Evolutionary conservation across 2,797 vertebrate species (phyloP), one percentile per base, ranked within the genome.

Genomic region (Labroides dimidiatus): DNA sequence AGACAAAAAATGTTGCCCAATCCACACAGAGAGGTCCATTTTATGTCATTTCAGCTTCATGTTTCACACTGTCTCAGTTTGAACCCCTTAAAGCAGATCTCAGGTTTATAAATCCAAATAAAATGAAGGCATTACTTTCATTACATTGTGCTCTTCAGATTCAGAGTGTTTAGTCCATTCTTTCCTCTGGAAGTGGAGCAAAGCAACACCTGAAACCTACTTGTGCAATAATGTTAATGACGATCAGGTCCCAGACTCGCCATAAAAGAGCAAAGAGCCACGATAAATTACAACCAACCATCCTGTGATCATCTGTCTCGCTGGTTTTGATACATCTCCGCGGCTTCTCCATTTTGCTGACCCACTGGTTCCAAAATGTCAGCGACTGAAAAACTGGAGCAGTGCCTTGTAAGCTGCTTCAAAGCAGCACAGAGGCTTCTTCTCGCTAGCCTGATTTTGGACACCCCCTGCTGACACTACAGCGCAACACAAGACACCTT

Each of bases 291-390:
- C 68, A 49, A 54, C 0, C 52, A 75, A 52, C 37, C 48, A 51
- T 69, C 72, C 62, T 15, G 64, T 60, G 79, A 84, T 87, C 72
- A 76, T 56, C 85, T 68, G 67, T 75, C 70, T 67, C 21, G 2
- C 66, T 72, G 75, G 37, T 73, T 85, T 82, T 87, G 75, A 91
- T 88, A 41, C 84, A 87, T 91, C 77, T 88, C 73, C 17, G 0
- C 37, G 64, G 75, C 77, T 84, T 87, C 81, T 84, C 87, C 81
- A 73, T 91, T 91, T 81, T 90, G 92, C 90, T 92, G 92, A 93
- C 91, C 87, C 84, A 82, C 83, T 81, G 86, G 82, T 91, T 92
- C 89, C 87, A 89, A 93, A 93, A 92, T 92, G 92, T 92, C 91
- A 92, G 86, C 90, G 62, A 4, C 78, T 72, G 73, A 85, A 27